A percentile compares a stretch with the other conserved stretches of the same genome.
phyloP scores from a whole-genome alignment of 2,888 invertebrate species.

The Luperina testacea region DNA sequence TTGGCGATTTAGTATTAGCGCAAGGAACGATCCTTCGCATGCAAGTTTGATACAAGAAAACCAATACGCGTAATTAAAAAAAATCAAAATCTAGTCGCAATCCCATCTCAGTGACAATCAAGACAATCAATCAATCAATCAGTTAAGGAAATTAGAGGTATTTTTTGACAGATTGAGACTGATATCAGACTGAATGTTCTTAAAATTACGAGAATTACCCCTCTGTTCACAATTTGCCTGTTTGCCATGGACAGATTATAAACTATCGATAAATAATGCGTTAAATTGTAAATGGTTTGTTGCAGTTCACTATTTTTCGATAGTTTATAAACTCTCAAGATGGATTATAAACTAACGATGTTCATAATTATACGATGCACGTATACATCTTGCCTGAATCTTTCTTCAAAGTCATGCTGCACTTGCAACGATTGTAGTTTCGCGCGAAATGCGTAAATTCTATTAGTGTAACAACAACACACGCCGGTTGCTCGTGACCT shows the following conservation, averaged over 20 bases:
- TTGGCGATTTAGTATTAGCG: background rate
- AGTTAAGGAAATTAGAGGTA: no score
- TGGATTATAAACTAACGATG: background rate
- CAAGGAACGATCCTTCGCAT: background rate
- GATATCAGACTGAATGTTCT: no score
- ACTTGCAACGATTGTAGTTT: constrained; percentile 24
- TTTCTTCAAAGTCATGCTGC: constrained; percentile 32
- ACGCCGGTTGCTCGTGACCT: constrained; percentile 40
- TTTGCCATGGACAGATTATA: background rate
- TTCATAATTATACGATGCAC: no score
- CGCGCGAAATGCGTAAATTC: constrained; percentile 47
- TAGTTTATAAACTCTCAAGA: background rate
- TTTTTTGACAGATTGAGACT: no score
- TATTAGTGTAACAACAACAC: constrained; percentile 49
- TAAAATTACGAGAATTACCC: no score
- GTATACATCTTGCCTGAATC: background rate
- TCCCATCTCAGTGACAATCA: no score
- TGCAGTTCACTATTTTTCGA: background rate
- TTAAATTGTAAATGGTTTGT: background rate
- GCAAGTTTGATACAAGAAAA: background rate
- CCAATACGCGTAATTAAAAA: no score
- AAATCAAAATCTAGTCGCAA: no score
- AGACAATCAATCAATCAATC: no score
- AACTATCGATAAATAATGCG: background rate
- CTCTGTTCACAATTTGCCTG: background rate